phyloP scores from a whole-genome alignment of 2,797 vertebrate species.

The Centropyge bicolor region DNA sequence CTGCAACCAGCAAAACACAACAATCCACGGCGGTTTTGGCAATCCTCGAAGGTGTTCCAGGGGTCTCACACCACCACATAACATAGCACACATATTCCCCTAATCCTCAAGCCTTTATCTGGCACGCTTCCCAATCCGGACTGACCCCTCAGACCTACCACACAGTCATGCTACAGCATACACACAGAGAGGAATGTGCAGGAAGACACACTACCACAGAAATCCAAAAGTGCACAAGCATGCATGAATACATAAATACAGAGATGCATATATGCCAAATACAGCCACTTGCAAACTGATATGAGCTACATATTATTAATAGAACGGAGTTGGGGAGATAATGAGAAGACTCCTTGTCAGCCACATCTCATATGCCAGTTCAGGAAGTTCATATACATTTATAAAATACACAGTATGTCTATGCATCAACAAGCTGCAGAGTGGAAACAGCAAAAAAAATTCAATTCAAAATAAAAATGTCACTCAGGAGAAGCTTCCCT shows the following conservation, averaged over 20 bases:
- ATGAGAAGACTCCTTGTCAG: conserved; percentile 33
- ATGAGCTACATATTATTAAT: conserved; percentile 20
- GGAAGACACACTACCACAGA: conserved; percentile 12
- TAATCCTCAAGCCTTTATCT: conserved; percentile 59
- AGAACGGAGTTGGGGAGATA: conserved; percentile 19
- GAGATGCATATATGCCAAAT: conserved; percentile 15
- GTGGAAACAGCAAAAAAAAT: conserved; percentile 2
- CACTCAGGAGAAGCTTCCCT: conserved; percentile 14
- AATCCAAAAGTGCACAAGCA: conserved; percentile 21
- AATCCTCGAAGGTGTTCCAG: conserved; percentile 54
- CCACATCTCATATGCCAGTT: conserved; percentile 33
- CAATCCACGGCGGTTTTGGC: conserved; percentile 72
- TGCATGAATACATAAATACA: conserved; percentile 19
- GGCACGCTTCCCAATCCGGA: conserved; percentile 47
- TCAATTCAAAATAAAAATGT: conserved; percentile 9
- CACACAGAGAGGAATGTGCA: conserved; percentile 9
- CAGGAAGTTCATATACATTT: conserved; percentile 20
- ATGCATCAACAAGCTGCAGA: conserved; percentile 21
- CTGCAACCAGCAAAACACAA: conserved; percentile 65
- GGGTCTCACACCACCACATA: conserved; percentile 70
- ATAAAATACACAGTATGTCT: conserved; percentile 20
- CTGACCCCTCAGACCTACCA: conserved; percentile 68
- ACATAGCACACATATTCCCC: conserved; percentile 67
- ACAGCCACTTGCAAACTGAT: conserved; percentile 26
- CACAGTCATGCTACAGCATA: conserved; percentile 39